Evolutionary conservation across 1,140 invertebrate species (phyloP).

Genomic region (Eueides isabella): DNA sequence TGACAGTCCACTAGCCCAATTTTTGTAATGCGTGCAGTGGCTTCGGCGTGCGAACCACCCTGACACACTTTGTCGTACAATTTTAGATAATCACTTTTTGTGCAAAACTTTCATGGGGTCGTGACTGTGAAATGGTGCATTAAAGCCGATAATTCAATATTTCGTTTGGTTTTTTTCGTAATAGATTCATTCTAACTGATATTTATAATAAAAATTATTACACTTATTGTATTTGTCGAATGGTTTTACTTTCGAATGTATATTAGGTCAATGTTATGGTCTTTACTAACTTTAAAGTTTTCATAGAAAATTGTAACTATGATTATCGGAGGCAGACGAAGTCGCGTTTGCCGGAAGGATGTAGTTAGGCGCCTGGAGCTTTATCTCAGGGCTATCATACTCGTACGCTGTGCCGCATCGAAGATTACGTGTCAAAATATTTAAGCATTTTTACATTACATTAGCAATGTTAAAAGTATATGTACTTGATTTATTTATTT

Average conservation of each 20-base stretch:
- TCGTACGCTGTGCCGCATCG: conserved; percentile 42
- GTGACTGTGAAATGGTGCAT: conserved; percentile 76
- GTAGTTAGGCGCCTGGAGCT: conserved; percentile 55
- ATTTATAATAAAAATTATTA: conserved; percentile 40
- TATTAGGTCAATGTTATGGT: conserved; percentile 49
- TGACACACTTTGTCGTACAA: conserved; percentile 59
- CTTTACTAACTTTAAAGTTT: conserved; percentile 41
- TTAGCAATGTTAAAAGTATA: too few relatives aligned
- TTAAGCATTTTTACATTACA: neutral
- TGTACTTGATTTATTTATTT: too few relatives aligned
- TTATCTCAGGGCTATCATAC: conserved; percentile 73
- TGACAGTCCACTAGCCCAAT: conserved; percentile 58
- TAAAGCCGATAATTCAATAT: conserved; percentile 59
- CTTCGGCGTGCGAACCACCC: conserved; percentile 67
- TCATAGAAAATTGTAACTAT: conserved; percentile 51
- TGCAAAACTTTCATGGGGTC: conserved; percentile 66
- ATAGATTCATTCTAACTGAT: conserved; percentile 52
- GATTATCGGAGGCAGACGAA: conserved; percentile 51
- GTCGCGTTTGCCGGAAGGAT: conserved; percentile 64
- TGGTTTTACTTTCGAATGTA: conserved; percentile 46
- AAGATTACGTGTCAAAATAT: conserved; percentile 37
- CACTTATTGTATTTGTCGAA: conserved; percentile 41
- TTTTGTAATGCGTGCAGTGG: conserved; percentile 65
- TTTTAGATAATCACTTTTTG: conserved; percentile 61
- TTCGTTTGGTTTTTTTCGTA: conserved; percentile 63